Conservation (phyloP, 2,797 vertebrate genomes). For the Buceros bicornis region DNA sequence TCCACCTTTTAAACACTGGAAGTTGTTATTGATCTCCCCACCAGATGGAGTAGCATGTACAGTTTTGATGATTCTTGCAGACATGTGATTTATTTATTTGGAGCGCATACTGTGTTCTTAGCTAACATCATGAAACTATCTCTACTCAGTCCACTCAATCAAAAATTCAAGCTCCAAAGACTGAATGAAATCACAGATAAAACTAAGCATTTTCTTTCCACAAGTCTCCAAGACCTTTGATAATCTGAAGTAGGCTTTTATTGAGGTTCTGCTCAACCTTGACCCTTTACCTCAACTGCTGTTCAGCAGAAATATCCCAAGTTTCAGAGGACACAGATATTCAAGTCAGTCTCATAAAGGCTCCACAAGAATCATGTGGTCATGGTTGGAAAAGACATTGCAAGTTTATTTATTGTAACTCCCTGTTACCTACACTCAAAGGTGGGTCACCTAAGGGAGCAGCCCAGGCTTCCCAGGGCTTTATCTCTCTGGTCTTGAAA, state of each 20-base stretch:
- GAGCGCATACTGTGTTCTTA: not conserved
- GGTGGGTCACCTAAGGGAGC: not conserved
- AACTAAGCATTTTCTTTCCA: not conserved
- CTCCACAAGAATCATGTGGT: not conserved
- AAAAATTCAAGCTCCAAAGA: not conserved
- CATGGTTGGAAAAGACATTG: not conserved
- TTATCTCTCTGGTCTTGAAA: not conserved
- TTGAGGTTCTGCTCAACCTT: not conserved
- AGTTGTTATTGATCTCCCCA: slow-evolving; percentile 66
- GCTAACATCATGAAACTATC: not conserved
- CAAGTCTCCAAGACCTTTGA: not conserved
- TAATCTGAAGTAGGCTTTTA: not conserved
- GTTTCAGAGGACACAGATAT: not conserved
- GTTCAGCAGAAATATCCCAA: not conserved
- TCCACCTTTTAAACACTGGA: not conserved
- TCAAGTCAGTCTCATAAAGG: not conserved
- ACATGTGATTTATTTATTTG: not conserved
- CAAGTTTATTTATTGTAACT: not conserved
- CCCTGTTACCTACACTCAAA: not conserved
- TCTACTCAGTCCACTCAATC: not conserved
- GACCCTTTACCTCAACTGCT: not conserved
- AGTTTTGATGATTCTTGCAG: slow-evolving; percentile 27
- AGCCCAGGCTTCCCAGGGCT: not conserved
- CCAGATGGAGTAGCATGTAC: slow-evolving; percentile 64
- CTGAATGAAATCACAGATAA: not conserved